Percentiles rank a stretch among this genome's conserved stretches.
phyloP scores from a whole-genome alignment of 1,140 invertebrate species.

The Platyscapa corneri region DNA sequence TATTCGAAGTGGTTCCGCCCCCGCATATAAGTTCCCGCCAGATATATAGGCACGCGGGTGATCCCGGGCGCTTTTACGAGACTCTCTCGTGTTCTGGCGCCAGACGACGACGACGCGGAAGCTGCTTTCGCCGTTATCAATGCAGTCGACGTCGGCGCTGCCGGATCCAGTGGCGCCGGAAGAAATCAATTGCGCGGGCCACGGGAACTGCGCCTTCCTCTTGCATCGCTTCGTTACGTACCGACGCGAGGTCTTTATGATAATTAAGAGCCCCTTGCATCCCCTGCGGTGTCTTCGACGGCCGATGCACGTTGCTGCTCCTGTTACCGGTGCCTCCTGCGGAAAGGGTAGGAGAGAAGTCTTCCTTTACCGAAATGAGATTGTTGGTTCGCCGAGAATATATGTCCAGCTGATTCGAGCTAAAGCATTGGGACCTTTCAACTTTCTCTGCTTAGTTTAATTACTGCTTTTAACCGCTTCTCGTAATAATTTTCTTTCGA shows the following conservation, averaged over 20 bases:
- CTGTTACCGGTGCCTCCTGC: no score
- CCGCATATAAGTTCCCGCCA: not conserved
- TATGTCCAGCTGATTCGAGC: no score
- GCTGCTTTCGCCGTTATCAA: not conserved
- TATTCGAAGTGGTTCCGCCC: not conserved
- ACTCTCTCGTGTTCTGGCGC: constrained; percentile 12
- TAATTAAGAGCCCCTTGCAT: not conserved
- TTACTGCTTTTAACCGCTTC: no score
- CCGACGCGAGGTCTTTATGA: not conserved
- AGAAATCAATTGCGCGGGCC: constrained; percentile 46
- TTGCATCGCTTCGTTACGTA: not conserved
- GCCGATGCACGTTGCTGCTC: no score
- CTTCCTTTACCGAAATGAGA: no score
- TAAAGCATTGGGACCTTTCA: no score
- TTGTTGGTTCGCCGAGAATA: no score
- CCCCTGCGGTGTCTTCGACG: not conserved
- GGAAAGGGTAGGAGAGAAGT: no score
- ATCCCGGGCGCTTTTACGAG: constrained; percentile 5
- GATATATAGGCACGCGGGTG: not conserved
- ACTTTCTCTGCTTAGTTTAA: no score
- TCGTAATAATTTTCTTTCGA: no score
- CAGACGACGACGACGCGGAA: constrained; percentile 31
- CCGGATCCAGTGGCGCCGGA: constrained; percentile 39
- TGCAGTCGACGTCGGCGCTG: not conserved
- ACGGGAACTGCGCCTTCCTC: not conserved